These are phyloP conservation scores for Brachystomella parvula DNA, from an alignment of 1,140 invertebrate genomes.

Conservation along the genomic window DNA sequence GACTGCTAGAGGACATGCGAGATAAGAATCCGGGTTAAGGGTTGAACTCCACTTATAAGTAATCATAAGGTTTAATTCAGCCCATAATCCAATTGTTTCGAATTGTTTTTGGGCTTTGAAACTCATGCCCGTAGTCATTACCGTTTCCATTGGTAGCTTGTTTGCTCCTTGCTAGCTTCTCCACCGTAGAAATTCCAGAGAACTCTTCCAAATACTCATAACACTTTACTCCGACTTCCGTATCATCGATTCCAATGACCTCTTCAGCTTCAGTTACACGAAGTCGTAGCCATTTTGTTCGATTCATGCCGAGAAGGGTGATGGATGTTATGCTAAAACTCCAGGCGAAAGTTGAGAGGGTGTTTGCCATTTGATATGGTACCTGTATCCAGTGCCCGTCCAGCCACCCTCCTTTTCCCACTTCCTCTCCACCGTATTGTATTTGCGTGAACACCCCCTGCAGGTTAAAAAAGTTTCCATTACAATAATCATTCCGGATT, in stretches of 20 bases:
- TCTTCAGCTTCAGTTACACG: neutral
- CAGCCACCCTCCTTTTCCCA: conserved; percentile 2
- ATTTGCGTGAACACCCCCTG: conserved; percentile 11
- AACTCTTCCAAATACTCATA: conserved; percentile 10
- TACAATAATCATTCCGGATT: conserved; percentile 5
- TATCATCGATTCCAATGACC: conserved; percentile 5
- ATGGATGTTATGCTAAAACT: neutral
- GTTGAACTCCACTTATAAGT: too few species aligned
- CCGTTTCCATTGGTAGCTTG: too few species aligned
- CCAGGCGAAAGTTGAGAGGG: neutral
- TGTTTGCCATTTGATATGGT: conserved; percentile 7
- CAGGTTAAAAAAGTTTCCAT: neutral
- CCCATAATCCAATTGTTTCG: too few species aligned
- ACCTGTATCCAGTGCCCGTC: conserved; percentile 17
- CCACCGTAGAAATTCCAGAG: neutral
- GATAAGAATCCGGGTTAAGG: too few species aligned
- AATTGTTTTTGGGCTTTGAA: too few species aligned
- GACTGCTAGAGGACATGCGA: too few species aligned
- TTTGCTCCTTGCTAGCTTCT: too few species aligned
- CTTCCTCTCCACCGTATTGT: neutral
- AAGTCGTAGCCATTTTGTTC: conserved; percentile 6
- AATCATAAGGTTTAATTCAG: too few species aligned
- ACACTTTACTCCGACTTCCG: conserved; percentile 8
- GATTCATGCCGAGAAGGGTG: conserved; percentile 3
- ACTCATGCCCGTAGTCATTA: too few species aligned